Evolutionary conservation across 2,113 vertebrate genomes (phyloP), one percentile per base, ranked within the genome.

Genomic region (Catagonus wagneri): DNA sequence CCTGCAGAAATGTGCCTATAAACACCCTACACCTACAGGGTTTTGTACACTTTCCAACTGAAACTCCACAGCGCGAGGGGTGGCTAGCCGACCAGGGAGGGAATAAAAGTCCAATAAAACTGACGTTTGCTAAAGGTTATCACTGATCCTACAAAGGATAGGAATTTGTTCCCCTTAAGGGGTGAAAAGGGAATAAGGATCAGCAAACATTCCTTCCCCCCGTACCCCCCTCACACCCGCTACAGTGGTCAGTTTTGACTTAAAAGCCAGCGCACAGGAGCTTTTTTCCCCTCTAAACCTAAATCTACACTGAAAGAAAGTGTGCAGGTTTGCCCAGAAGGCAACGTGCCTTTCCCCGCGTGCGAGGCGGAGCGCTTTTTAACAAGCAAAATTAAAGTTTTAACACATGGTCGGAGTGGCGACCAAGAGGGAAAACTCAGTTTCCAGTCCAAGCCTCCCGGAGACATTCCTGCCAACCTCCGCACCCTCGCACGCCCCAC

Each of bases 11-110:
- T 93, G 86, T 81, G 66, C 71, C 88, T 87, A 93, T 96, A 69
- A 96, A 96, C 93, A 94, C 94, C 95, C 94, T 83, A 58, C 68
- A 97, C 96, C 97, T 94, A 94, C 96, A 89, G 95, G 88, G 68
- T 83, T 93, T 93, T 97, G 96, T 95, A 91, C 89, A 89, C 85
- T 91, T 96, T 97, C 96, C 97, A 98, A 98, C 96, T 94, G 97
- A 98, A 97, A 97, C 97, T 96, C 66, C 90, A 68, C 71, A 87
- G 90, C 60, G 8, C 71, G 44, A 66, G 81, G 92, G 84, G 54
- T 27, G 75, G 87, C 65, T 89, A 84, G 83, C 84, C 7, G 25
- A 69, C 75, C 72, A 23, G 6, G n/a, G 65, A 83, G 36, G 58
- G 87, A 91, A 83, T 92, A 74, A 88, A 92, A 96, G 50, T 56